Evolutionary conservation across 37 sponge, comb jelly and placozoan species (phyloP).

Genomic region (Theonella swinhoei): DNA sequence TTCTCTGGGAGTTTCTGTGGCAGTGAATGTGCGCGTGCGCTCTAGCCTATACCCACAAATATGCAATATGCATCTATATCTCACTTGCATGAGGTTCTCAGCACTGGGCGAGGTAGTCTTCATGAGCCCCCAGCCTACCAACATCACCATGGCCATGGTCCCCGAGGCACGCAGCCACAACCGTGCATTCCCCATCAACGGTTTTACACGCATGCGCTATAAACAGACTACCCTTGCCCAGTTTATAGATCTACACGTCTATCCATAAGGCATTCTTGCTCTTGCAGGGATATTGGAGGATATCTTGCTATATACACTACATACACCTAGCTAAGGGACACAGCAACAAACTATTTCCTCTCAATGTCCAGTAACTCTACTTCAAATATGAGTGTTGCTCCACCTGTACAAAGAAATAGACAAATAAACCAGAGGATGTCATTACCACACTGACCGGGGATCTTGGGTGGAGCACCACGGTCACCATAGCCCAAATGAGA

Average conservation of each 20-base stretch:
- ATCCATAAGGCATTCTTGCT: too few relatives aligned
- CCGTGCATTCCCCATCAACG: too few relatives aligned
- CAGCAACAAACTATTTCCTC: too few relatives aligned
- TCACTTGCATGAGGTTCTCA: conserved; percentile 52
- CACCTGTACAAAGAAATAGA: conserved; percentile 57
- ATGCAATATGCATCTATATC: not conserved
- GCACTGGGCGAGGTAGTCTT: conserved; percentile 22
- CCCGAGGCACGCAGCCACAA: not conserved
- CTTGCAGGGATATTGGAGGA: too few relatives aligned
- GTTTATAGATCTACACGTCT: too few relatives aligned
- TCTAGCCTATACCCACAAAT: too few relatives aligned
- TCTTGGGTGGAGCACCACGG: conserved; percentile 91
- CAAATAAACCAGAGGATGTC: not conserved
- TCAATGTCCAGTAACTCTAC: conserved; percentile 89
- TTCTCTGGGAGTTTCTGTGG: conserved; percentile 2
- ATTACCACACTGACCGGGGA: conserved; percentile 80
- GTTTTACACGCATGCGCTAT: too few relatives aligned
- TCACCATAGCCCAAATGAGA: conserved; percentile 93
- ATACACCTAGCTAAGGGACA: too few relatives aligned
- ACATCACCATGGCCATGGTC: not conserved
- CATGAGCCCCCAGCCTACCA: conserved; percentile 61
- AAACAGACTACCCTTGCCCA: conserved; percentile 2
- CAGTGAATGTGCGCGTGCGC: conserved; percentile 1
- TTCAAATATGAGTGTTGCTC: conserved; percentile 92
- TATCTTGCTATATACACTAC: too few relatives aligned